Evolutionary conservation across 1,140 invertebrate genomes (phyloP), one percentile per base, ranked within the genome.

Genomic region (Camponotus pennsylvanicus): DNA sequence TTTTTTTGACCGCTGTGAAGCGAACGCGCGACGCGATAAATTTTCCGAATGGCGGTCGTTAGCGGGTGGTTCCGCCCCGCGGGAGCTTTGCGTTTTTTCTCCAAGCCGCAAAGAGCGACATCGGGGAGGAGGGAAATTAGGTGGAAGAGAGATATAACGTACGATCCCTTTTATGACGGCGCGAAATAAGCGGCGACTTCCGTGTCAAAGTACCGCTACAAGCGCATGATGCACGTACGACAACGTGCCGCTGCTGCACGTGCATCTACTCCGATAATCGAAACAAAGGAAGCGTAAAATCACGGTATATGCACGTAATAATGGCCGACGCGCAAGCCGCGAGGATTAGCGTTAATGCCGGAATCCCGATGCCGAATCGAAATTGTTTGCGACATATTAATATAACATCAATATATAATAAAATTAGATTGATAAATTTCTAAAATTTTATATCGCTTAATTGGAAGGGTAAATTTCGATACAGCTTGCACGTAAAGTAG

Each of bases 41-140:
- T 89, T 79, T 85, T 42, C 42, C 61, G 49, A 73, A 88, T 49
- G 57, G 52, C 85, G 59, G 49, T 88, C 88, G 73, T 88, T 89
- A 75, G 49, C 49, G 52, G 45, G 70, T 32, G 52, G 52, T 71
- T 57, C 21, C 64, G 76, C 52, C 73, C 57, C 45, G 55, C 70
- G 80, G 84, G 49, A 27, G 5, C 49, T 15, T 52, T 40, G 66
- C 76, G 42, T 79, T 86, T 66, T 79, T 80, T 80, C 34, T 27
- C 15, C 15, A 67, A n/a, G 37, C 69, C 76, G 57, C 75, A 18
- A 27, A 27, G 85, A 59, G 15, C 79, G 85, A 52, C 52, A 13
- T 66, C 45, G 71, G 67, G 34, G 52, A 21, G 27, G 27, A 63
- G 13, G 49, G 57, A 59, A 85, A 64, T 78, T 84, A 67, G 73